Evolutionary conservation across 2,113 vertebrate species (phyloP).

Genomic region (Spheniscus mendiculus): DNA sequence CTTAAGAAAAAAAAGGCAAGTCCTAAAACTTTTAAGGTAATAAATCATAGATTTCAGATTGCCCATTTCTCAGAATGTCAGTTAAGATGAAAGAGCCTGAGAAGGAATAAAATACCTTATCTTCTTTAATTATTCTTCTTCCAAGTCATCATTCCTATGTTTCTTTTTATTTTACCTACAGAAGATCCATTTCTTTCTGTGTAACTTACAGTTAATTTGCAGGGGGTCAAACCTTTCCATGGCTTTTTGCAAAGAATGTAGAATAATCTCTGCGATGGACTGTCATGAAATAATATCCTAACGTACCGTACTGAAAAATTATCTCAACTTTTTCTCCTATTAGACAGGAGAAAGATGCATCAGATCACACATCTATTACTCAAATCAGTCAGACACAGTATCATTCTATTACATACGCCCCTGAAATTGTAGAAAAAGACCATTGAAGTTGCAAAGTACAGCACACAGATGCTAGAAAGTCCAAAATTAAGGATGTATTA

Average conservation of each 20-base stretch:
- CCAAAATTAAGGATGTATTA: not conserved
- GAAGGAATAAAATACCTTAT: slow-evolving; percentile 26
- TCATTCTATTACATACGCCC: not conserved
- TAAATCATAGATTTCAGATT: slow-evolving; percentile 30
- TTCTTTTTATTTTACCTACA: slow-evolving; percentile 1
- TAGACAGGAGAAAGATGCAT: not conserved
- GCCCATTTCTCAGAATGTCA: slow-evolving; percentile 18
- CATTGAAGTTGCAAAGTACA: not conserved
- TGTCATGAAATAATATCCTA: not conserved
- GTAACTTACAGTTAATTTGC: not conserved
- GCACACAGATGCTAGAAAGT: not conserved
- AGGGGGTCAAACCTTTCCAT: not conserved
- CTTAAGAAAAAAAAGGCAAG: not conserved
- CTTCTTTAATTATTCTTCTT: slow-evolving; percentile 30
- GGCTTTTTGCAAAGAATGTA: not conserved
- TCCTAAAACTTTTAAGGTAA: slow-evolving; percentile 29
- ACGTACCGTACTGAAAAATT: not conserved
- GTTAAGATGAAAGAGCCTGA: slow-evolving; percentile 33
- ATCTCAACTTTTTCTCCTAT: not conserved
- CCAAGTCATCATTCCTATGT: not conserved
- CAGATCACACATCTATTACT: not conserved
- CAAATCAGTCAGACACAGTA: not conserved
- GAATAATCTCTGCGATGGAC: not conserved
- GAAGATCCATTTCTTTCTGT: not conserved
- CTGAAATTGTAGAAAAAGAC: not conserved